Conservation (phyloP, 2,797 vertebrate species). For the Sebastes vulpes region DNA sequence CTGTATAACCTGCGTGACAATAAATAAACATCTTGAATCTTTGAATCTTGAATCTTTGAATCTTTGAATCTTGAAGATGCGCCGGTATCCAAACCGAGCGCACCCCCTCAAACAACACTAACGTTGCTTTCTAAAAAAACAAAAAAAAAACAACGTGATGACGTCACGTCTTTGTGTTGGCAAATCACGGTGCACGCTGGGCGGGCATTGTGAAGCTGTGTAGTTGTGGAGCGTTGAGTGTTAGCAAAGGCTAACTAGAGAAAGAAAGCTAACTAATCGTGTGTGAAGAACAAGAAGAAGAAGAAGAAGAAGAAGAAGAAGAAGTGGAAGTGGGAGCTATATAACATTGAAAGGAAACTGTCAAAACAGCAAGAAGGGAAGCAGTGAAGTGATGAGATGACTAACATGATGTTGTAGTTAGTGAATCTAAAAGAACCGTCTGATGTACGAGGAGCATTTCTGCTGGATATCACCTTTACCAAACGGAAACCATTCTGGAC, state of each 20-base stretch:
- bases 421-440: conserved; percentile 58
- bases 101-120: neutral
- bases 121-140: conserved; percentile 9
- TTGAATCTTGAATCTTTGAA: too few relatives aligned
- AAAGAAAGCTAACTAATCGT: conserved; percentile 86
- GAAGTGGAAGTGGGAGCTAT: conserved; percentile 79
- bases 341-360: conserved; percentile 74
- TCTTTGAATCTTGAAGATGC: neutral
- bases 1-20: too few relatives aligned
- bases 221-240: conserved; percentile 67
- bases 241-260: conserved; percentile 85
- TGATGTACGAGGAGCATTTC: conserved; percentile 77
- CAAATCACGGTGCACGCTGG: conserved; percentile 76
- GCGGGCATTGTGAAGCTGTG: conserved; percentile 79
- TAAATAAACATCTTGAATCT: too few relatives aligned
- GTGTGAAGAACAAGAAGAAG: conserved; percentile 26
- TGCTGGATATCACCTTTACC: conserved; percentile 83
- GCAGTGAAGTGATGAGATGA: conserved; percentile 30
- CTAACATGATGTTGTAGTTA: conserved; percentile 42
- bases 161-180: conserved; percentile 60
- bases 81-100: conserved; percentile 11
- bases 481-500: conserved; percentile 85
- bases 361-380: conserved; percentile 59
- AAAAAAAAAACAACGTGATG: conserved; percentile 16
- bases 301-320: too few relatives aligned